Conservation (phyloP, 2,888 invertebrate species). For the Spodoptera exigua region DNA sequence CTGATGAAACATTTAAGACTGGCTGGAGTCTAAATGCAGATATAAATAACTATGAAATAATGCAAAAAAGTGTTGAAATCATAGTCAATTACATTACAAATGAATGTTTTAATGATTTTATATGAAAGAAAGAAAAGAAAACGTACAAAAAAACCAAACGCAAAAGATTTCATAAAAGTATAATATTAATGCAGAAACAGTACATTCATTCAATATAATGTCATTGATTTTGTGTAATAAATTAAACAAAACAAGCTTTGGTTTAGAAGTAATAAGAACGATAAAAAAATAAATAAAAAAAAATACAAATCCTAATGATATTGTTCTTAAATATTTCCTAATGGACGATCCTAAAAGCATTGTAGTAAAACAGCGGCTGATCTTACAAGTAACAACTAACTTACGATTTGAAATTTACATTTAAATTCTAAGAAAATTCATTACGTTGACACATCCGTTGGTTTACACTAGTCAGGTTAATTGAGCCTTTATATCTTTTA, state of each 20-base stretch:
- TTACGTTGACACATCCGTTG: conserved; percentile 63
- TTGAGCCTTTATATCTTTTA: conserved; percentile 55
- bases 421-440: conserved; percentile 56
- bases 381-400: conserved; percentile 49
- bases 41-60: not conserved
- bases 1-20: too few species aligned
- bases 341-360: conserved; percentile 47
- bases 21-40: too few species aligned
- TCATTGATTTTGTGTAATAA: conserved; percentile 52
- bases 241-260: conserved; percentile 81
- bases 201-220: conserved; percentile 36
- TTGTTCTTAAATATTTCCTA: conserved; percentile 41
- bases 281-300: conserved; percentile 66
- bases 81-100: conserved; percentile 41
- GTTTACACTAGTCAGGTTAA: conserved; percentile 59
- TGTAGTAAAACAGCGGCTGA: conserved; percentile 37
- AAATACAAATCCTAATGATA: conserved; percentile 57
- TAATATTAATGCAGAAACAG: not conserved
- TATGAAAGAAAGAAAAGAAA: not conserved
- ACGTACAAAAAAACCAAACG: conserved; percentile 2
- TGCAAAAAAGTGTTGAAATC: conserved; percentile 5
- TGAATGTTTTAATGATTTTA: conserved; percentile 29
- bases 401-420: conserved; percentile 57
- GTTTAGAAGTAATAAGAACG: conserved; percentile 69
- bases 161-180: conserved; percentile 1